phyloP scores from a whole-genome alignment of 2,888 invertebrate genomes.

The Patella pellucida region DNA sequence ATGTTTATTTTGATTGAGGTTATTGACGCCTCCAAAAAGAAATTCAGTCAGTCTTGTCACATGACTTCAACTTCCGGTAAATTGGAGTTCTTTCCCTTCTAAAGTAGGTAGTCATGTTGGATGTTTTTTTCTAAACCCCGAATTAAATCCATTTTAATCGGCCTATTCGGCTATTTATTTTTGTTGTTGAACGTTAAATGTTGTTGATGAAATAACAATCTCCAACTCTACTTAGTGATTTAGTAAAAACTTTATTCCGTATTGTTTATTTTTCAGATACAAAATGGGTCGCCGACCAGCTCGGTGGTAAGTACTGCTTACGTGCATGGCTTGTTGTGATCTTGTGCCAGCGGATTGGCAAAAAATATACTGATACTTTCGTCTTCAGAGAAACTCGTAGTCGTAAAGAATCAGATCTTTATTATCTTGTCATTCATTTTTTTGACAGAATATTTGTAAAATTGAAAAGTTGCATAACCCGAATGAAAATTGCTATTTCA shows the following conservation, averaged over 20 bases:
- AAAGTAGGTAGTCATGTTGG: slow-evolving; percentile 20
- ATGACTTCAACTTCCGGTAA: slow-evolving; percentile 24
- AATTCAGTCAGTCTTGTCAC: slow-evolving; percentile 14
- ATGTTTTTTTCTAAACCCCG: not conserved
- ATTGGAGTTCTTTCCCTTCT: slow-evolving; percentile 25
- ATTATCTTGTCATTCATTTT: too few relatives aligned
- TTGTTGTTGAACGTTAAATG: not conserved
- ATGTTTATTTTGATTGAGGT: too few relatives aligned
- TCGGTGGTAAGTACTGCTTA: slow-evolving; percentile 85
- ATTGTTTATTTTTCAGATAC: slow-evolving; percentile 40
- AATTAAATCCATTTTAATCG: slow-evolving; percentile 13
- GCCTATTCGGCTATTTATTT: not conserved
- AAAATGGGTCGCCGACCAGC: slow-evolving; percentile 99
- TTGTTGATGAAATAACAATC: not conserved
- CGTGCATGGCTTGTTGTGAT: too few relatives aligned
- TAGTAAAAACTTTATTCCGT: not conserved
- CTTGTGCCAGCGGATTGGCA: too few relatives aligned
- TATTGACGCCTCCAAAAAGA: not conserved
- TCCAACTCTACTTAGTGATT: not conserved
- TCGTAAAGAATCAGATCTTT: too few relatives aligned
- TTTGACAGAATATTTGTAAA: too few relatives aligned
- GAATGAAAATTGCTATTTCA: too few relatives aligned
- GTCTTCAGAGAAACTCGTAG: too few relatives aligned
- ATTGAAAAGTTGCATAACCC: too few relatives aligned
- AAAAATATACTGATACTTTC: too few relatives aligned